Evolutionary conservation across 2,113 vertebrate genomes (phyloP), one percentile per base, ranked within the genome.

Genomic region (Cnemophilus loriae): DNA sequence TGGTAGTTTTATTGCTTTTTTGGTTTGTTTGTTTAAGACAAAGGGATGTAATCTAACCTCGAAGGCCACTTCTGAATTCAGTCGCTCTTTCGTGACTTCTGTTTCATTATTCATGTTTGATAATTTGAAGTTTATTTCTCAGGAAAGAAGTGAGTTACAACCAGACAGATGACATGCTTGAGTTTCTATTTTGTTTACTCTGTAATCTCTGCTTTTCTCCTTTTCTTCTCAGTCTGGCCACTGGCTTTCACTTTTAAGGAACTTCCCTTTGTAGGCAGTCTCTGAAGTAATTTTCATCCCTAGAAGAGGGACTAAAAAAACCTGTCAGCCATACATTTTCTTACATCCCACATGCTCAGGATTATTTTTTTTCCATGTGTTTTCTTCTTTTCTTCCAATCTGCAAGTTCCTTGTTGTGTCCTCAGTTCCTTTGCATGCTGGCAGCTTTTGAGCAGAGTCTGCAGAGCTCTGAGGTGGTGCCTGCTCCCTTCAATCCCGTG

Each of bases 61-160:
- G 63, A 76, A 53, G 65, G 28, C 28, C 10, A 8, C 30, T 81
- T 86, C 57, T 28, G 44, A 78, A 87, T 92, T 80, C 67, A 53
- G 21, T 69, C 53, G 10, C 13, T 82, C 42, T 52, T 87, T 69
- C 0, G 0, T 49, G 41, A 53, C 76, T 50, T 59, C 47, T 55
- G 37, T 70, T 84, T 83, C 46, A 8, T 86, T 88, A 46, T 68
- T 90, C 19, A 13, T 68, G 27, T 80, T 81, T 37, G 33, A 53
- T 71, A 67, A 85, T 92, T 59, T 84, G 35, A 82, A 64, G 22
- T 75, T 85, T 81, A 60, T 88, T 90, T 84, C 67, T 88, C 50
- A 56, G 56, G 63, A 86, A 93, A 86, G 21, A 74, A 39, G 39
- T 52, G 6, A 91, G 26, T 70, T 82, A 46, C 39, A 63, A 20